Evolutionary conservation across 2,888 invertebrate genomes (phyloP), one percentile per base, ranked within the genome.

Genomic region (Gnatocerus cornutus): DNA sequence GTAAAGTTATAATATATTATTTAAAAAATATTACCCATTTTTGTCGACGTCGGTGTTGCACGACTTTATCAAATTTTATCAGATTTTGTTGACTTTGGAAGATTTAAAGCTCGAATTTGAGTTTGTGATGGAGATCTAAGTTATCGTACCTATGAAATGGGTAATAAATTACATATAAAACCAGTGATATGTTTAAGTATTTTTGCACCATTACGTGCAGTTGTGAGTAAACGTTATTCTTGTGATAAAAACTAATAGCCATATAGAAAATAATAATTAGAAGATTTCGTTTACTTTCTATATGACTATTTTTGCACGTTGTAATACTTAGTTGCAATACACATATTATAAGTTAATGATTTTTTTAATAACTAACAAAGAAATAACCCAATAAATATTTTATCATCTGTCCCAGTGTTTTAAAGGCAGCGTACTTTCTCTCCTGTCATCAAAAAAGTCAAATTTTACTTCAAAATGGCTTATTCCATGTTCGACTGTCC

Each of bases 141-240:
- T 68, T 71, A 39, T 13, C 39, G 39, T 68, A 59, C 53, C 45
- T 63, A 39, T 63, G 50, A 71, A 71, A 69, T 73, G 71, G 73
- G 69, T 72, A 71, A 74, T 71, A 71, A 74, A 72, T 53, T 67
- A 72, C 56, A 48, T 70, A 64, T 71, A 55, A 67, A 79, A 81
- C 79, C 81, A 83, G 84, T 84, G 84, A 84, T 84, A 84, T 84
- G 80, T 80, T 62, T 83, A 81, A 84, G 83, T 83, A 83, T 84
- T 84, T 82, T 80, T 80, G 79, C 81, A 79, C 80, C 71, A 69
- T 73, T 64, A 67, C 71, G 81, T 80, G 81, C 81, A 79, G 73
- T 79, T 80, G 78, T 79, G 79, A 80, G 79, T 79, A 79, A 77
- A 75, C 75, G 77, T 73, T 78, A 79, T 81, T 66, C 82, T 82